A percentile compares a stretch with the other conserved stretches of the same genome.
Conservation (phyloP, 2,113 vertebrate genomes). For the Vireo altiloquus region DNA sequence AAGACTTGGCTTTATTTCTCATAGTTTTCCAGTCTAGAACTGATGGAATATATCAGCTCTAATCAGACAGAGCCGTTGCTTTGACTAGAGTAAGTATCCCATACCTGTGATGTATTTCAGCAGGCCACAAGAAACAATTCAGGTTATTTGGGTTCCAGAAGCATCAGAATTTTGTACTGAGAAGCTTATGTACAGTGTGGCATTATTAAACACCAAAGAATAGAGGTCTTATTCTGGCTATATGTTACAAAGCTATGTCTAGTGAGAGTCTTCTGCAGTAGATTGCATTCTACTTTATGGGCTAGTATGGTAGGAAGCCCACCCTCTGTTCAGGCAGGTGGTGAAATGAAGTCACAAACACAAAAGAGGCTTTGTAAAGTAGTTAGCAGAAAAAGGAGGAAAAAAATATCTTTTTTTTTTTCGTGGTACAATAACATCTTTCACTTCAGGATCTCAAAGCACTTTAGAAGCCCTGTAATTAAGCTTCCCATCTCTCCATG, state of each 20-base stretch:
- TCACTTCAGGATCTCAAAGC: constrained; percentile 3
- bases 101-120: neutral
- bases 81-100: neutral
- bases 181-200: neutral
- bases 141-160: neutral
- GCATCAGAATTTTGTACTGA: neutral
- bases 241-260: neutral
- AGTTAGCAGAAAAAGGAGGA: neutral
- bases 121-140: neutral
- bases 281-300: neutral
- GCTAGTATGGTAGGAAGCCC: neutral
- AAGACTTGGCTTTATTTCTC: neutral
- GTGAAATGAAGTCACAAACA: neutral
- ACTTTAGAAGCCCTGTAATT: neutral
- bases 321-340: neutral
- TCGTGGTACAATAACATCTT: neutral
- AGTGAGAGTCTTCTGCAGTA: neutral
- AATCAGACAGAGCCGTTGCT: neutral
- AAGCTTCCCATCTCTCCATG: neutral
- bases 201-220: neutral
- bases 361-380: neutral
- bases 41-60: neutral
- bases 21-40: neutral
- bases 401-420: neutral
- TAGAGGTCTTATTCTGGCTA: neutral